These are phyloP conservation scores for Epizoanthus scotinus DNA, from an alignment of 92 coral and sea anemone species.

Conservation along the genomic window DNA sequence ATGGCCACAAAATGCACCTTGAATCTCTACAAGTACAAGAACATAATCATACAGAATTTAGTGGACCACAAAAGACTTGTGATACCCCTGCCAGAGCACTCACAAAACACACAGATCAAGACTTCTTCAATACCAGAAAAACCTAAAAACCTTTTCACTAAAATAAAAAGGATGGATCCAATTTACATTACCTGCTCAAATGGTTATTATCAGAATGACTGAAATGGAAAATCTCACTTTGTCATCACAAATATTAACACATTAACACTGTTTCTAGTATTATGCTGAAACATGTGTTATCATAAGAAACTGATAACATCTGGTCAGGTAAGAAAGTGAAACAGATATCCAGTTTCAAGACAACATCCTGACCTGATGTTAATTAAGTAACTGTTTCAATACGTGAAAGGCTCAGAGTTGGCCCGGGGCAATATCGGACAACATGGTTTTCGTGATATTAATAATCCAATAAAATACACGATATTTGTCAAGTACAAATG, in stretches of 20 bases:
- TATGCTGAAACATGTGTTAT: background rate
- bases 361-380: background rate
- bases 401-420: background rate
- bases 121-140: background rate
- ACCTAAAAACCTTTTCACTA: background rate
- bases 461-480: background rate
- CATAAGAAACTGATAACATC: slow-evolving; percentile 6
- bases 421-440: slow-evolving; percentile 19
- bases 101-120: background rate
- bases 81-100: background rate
- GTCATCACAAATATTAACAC: slow-evolving; percentile 15
- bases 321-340: background rate
- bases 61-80: background rate
- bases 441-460: slow-evolving; percentile 1
- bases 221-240: background rate
- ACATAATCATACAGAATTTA: background rate
- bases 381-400: background rate
- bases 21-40: background rate
- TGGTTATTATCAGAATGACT: background rate
- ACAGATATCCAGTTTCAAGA: slow-evolving; percentile 2
- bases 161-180: background rate
- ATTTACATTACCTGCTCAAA: background rate
- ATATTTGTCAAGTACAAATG: background rate
- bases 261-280: background rate
- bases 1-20: background rate